Evolutionary conservation across 2,113 vertebrate genomes (phyloP).

Genomic region (Ahaetulla prasina): DNA sequence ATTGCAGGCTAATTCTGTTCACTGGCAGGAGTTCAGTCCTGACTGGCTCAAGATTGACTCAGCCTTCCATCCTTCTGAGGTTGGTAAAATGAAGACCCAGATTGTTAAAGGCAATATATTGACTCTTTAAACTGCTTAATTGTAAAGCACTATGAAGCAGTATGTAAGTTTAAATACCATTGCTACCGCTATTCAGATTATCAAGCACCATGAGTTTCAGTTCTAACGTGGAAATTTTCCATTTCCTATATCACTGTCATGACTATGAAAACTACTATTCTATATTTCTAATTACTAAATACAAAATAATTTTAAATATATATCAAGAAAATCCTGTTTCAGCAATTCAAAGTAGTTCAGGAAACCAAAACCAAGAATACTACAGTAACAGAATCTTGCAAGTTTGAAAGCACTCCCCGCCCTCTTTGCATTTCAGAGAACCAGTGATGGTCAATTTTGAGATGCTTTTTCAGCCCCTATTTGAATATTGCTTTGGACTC

Average conservation of each 20-base stretch:
- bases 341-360: not conserved
- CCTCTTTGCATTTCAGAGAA: not conserved
- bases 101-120: not conserved
- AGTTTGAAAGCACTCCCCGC: not conserved
- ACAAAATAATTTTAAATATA: not conserved
- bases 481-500: not conserved
- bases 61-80: not conserved
- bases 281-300: not conserved
- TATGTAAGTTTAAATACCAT: not conserved
- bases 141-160: not conserved
- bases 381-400: not conserved
- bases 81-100: not conserved
- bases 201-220: not conserved
- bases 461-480: not conserved
- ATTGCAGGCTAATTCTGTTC: not conserved
- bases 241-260: not conserved
- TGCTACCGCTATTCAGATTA: not conserved
- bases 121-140: not conserved
- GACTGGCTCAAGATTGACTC: not conserved
- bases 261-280: not conserved
- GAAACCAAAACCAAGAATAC: not conserved
- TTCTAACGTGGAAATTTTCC: not conserved
- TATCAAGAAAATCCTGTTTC: not conserved
- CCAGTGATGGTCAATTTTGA: not conserved
- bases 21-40: not conserved